Evolutionary conservation across 1,140 invertebrate species (phyloP).

Genomic region (Pogonus chalceus): DNA sequence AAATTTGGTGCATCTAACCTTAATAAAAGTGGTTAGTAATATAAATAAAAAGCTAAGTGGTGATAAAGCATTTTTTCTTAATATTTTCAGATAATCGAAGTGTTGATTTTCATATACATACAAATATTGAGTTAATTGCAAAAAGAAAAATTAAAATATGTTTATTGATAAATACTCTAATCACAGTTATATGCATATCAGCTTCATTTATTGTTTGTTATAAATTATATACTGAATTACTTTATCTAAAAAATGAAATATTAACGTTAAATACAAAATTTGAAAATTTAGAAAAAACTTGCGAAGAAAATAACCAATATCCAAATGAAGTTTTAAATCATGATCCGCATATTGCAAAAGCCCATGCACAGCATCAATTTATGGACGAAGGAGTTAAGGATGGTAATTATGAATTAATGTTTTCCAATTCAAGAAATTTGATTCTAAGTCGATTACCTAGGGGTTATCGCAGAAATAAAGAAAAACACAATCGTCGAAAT

Average conservation of each 20-base stretch:
- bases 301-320: too few species aligned
- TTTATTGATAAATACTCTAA: background rate
- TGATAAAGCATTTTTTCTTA: background rate
- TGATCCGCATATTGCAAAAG: too few species aligned
- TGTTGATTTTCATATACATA: background rate
- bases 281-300: background rate
- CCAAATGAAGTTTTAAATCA: too few species aligned
- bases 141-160: background rate
- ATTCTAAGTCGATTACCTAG: background rate
- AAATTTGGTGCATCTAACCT: background rate
- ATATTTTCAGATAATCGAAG: background rate
- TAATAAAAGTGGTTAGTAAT: background rate
- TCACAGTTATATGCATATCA: background rate
- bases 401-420: background rate
- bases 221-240: background rate
- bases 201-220: background rate
- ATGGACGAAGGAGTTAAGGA: background rate
- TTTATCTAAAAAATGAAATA: background rate
- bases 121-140: background rate
- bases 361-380: too few species aligned
- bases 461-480: background rate
- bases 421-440: background rate
- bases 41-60: background rate
- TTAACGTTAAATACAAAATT: background rate
- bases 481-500: background rate